Base-by-base conservation (phyloP, 2,113 vertebrate genomes). In the Oreochromis spilurus region DNA sequence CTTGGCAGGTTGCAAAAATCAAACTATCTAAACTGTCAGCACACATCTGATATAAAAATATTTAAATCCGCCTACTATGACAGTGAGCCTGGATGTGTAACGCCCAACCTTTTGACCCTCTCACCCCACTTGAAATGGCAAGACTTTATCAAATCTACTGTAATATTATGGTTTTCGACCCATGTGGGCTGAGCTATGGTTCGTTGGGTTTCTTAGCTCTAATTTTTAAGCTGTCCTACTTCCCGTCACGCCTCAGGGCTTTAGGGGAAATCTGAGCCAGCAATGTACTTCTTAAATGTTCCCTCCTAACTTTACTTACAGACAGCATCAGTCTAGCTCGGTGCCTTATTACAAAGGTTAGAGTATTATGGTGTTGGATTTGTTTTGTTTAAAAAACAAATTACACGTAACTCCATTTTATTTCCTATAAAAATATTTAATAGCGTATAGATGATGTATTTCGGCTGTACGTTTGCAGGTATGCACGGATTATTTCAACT, bases 221-320 rank as follows among this genome's bases (percentile, higher is more conserved):
- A 86, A 89, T 88, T 93, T 87, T 92, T 92, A 85, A 88, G 86
- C 45, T 87, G 91, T 67, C 90, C 90, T 92, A 93, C 77, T 93
- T 94, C 84, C 82, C 60, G 7, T 65, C 6, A 78, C 26, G 88
- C 92, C 87, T 65, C 85, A 4, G 83, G 82, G 88, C 65, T 84
- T 91, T 16, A 77, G 55, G 34, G 45, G 57, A 85, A 52, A 87
- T 79, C 72, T 31, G 65, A 89, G 67, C 38, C 50, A 84, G 72
- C 31, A 14, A 65, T 21, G 52, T 43, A 86, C 83, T 79, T 81
- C 81, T 83, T 52, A 12, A 17, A 79, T 13, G 1, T n/a, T 57
- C 57, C 45, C 50, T 38, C 78, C 10, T 50, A 65, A 85, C 72
- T 91, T 87, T 81, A 65, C 82, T 82, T 58, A 75, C 16, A 87